Evolutionary conservation across 2,113 vertebrate species (phyloP), one percentile per base, ranked within the genome.

Genomic region (Hoplias malabaricus): DNA sequence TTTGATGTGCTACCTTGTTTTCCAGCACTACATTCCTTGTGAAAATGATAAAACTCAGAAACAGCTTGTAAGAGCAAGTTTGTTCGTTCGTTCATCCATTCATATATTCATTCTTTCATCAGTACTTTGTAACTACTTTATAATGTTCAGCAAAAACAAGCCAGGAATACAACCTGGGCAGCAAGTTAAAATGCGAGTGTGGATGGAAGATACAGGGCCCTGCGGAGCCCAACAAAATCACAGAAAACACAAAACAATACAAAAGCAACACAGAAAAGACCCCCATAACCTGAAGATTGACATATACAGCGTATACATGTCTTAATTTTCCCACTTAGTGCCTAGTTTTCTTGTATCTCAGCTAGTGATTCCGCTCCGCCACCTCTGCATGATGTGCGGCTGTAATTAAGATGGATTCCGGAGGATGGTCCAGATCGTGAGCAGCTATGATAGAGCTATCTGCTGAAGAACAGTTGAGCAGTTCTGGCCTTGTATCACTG

Each of bases 331-430:
- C 56, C 73, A 72, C 66, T 68, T 80, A 80, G 73, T 9, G 21
- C 77, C 4, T 6, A 16, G 14, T 34, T 53, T 67, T 67, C 61
- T 31, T 6, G 2, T 78, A 78, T 78, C 69, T 25, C 36, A 29
- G 40, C 75, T 65, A 83, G 54, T 5, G 68, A 79, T 76, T 79
- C 73, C 7, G 36, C 54, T 63, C 68, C 48, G 69, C 73, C 46
- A 43, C 69, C 16, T 69, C 63, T 12, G 21, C 21, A 53, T 76
- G 67, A 72, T 57, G 66, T 48, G n/a, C 23, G 12, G 3, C 54
- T 63, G 23, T 74, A 80, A 81, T 78, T 76, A 81, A 78, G 79
- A 83, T 78, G 54, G 68, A 83, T 79, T 72, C 38, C 4, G 34
- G 29, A 54, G 66, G 57, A 77, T 29, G 38, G 33, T 50, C 65